A percentile compares a stretch with the other conserved stretches of the same genome.
Evolutionary conservation across 2,113 vertebrate genomes (phyloP).

Genomic region (Chaetodon auriga): DNA sequence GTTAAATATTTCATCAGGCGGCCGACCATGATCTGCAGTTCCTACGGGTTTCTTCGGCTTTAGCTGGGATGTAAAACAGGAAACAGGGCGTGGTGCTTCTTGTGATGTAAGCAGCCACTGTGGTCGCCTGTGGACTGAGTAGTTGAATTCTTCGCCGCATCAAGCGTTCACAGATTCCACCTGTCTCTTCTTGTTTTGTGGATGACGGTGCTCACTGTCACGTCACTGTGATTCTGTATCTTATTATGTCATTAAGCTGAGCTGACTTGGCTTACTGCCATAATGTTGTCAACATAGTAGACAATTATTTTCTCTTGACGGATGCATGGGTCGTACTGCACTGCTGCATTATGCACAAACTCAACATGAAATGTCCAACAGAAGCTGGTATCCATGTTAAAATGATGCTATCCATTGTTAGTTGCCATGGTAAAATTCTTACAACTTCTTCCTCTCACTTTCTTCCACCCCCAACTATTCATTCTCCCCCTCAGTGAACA

Average conservation of each 20-base stretch:
- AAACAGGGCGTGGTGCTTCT: neutral
- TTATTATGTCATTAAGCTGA: constrained; percentile 17
- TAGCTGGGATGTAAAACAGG: constrained; percentile 6
- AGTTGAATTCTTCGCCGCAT: neutral
- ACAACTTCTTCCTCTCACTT: constrained; percentile 21
- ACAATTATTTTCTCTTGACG: constrained; percentile 7
- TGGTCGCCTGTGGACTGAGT: neutral
- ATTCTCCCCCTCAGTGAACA: constrained; percentile 29
- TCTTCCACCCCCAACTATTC: constrained; percentile 26
- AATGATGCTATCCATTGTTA: neutral
- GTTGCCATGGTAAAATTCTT: constrained; percentile 25
- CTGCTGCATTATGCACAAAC: neutral
- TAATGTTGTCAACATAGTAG: neutral
- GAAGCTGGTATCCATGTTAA: neutral
- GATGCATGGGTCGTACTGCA: neutral
- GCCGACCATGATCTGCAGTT: neutral
- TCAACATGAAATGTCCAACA: neutral
- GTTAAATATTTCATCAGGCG: constrained; percentile 11
- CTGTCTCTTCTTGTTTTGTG: neutral
- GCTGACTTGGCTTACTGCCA: constrained; percentile 7
- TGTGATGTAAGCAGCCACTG: neutral
- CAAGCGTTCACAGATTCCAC: neutral
- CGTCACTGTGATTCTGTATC: constrained; percentile 4
- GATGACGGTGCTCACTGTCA: neutral
- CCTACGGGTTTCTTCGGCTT: neutral